Conservation (phyloP, 2,797 vertebrate genomes). For the Enteromius mattozi region DNA sequence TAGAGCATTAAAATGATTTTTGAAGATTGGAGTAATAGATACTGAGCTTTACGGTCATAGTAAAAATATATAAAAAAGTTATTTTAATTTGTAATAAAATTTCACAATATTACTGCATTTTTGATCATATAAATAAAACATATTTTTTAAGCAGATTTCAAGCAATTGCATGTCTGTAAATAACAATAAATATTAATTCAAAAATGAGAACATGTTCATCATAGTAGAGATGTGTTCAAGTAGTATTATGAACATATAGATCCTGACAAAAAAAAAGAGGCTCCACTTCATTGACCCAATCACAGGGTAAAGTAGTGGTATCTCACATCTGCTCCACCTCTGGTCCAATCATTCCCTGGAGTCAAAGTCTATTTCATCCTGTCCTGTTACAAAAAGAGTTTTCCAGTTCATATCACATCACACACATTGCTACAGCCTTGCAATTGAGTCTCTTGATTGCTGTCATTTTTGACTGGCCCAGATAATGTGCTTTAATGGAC, state of each 20-base stretch:
- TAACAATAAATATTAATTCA: background rate
- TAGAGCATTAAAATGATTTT: background rate
- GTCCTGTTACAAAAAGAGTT: conserved; percentile 9
- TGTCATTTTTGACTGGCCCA: conserved; percentile 47
- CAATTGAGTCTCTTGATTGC: conserved; percentile 10
- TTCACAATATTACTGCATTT: background rate
- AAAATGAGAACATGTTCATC: background rate
- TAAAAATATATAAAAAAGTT: background rate
- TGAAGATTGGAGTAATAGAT: background rate
- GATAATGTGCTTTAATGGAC: conserved; percentile 43
- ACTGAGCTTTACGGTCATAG: background rate
- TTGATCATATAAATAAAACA: background rate
- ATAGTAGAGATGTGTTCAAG: background rate
- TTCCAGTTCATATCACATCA: conserved; percentile 36
- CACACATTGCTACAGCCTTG: conserved; percentile 39
- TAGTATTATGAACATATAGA: background rate
- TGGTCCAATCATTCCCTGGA: background rate
- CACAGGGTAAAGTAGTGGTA: background rate
- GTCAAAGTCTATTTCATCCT: background rate
- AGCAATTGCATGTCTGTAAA: background rate
- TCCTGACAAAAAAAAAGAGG: background rate
- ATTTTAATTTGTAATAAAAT: background rate
- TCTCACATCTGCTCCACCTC: background rate
- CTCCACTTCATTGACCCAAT: background rate
- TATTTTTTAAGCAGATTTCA: background rate